phyloP scores from a whole-genome alignment of 2,888 invertebrate species.

The Sminthurides aquaticus region DNA sequence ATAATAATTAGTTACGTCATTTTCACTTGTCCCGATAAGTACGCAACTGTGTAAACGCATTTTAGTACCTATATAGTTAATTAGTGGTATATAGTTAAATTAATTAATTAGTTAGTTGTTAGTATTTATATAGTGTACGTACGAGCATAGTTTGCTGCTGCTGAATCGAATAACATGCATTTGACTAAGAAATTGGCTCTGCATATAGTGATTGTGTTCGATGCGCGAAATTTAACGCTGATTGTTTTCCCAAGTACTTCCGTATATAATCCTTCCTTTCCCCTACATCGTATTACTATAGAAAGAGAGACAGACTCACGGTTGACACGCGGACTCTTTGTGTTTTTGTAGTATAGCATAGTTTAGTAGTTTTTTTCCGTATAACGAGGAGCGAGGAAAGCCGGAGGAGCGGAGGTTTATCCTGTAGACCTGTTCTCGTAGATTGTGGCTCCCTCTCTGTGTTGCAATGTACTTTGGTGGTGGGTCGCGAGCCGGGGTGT shows the following conservation, averaged over 20 bases:
- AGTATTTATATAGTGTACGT: background rate
- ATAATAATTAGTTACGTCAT: background rate
- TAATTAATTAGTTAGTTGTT: background rate
- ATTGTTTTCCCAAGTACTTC: constrained; percentile 11
- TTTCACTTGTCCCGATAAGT: background rate
- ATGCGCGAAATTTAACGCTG: constrained; percentile 21
- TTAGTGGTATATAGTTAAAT: background rate
- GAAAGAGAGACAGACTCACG: background rate
- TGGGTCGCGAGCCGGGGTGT: no score
- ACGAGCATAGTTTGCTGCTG: background rate
- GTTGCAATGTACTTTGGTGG: no score
- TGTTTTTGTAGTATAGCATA: no score
- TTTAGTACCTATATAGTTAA: background rate
- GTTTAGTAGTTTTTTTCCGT: no score
- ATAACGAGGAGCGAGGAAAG: no score
- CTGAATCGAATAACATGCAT: constrained; percentile 6
- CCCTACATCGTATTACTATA: background rate
- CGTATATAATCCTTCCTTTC: background rate
- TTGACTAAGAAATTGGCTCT: background rate
- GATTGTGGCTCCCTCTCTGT: no score
- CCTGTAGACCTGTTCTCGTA: no score
- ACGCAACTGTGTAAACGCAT: background rate
- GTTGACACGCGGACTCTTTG: background rate
- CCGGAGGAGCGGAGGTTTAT: no score
- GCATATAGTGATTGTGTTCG: constrained; percentile 20